Conservation (phyloP, 2,113 vertebrate species). For the Caloenas nicobarica region DNA sequence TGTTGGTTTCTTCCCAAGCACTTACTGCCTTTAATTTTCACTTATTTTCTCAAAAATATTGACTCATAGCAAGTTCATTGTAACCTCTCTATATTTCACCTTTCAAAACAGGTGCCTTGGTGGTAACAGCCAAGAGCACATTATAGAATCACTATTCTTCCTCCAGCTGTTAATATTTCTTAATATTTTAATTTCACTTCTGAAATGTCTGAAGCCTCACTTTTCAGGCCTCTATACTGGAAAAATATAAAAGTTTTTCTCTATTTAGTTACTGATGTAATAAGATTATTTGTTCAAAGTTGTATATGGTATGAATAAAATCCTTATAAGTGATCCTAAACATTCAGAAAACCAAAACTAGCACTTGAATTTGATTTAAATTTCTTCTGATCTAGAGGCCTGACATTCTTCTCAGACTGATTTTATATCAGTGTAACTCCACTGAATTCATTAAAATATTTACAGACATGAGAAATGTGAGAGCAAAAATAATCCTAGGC, state of each 20-base stretch:
- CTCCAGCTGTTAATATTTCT: conserved; percentile 1
- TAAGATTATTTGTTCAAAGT: conserved; percentile 4
- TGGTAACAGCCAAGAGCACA: neutral
- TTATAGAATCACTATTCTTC: neutral
- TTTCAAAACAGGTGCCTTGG: neutral
- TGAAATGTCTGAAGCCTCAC: neutral
- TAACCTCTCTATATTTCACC: neutral
- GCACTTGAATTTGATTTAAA: neutral
- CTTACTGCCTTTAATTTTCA: neutral
- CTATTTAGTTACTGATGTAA: neutral
- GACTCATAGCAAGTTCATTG: neutral
- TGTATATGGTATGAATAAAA: neutral
- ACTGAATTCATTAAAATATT: neutral
- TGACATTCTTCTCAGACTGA: neutral
- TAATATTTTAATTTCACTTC: conserved; percentile 1
- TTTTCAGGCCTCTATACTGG: neutral
- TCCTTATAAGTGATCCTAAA: neutral
- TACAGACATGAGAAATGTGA: neutral
- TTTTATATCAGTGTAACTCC: neutral
- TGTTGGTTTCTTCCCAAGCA: neutral
- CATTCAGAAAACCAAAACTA: neutral
- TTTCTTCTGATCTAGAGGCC: neutral
- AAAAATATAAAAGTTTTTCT: neutral
- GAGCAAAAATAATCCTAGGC: neutral
- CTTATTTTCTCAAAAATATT: neutral